A percentile compares a stretch with the other conserved stretches of the same genome.
Evolutionary conservation across 2,888 invertebrate genomes (phyloP).

Genomic region (Eristalinus aeneus): DNA sequence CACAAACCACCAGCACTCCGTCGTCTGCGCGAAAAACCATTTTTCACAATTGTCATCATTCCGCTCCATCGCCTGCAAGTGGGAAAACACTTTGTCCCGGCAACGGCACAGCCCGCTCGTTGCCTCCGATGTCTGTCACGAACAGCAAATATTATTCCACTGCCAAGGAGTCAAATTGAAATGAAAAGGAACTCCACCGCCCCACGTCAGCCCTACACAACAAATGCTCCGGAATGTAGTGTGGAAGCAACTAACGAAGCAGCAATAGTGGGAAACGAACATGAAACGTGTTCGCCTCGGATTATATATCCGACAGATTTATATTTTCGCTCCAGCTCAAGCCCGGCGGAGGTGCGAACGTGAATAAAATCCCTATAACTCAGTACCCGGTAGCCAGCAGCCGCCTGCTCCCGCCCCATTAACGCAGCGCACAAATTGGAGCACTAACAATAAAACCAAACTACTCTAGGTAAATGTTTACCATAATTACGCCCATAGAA

Average conservation of each 20-base stretch:
- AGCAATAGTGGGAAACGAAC: conserved; percentile 34
- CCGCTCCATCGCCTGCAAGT: conserved; percentile 44
- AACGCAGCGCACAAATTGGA: conserved; percentile 41
- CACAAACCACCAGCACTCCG: neutral
- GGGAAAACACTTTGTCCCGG: conserved; percentile 20
- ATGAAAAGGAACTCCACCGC: conserved; percentile 42
- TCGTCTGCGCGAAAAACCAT: conserved; percentile 32
- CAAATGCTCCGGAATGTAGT: conserved; percentile 3
- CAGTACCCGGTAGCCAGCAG: neutral
- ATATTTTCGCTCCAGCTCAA: conserved; percentile 19
- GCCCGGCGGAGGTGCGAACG: conserved; percentile 55
- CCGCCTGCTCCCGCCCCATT: neutral
- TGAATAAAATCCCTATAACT: conserved; percentile 64
- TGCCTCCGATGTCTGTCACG: conserved; percentile 57
- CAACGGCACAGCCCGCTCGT: conserved; percentile 21
- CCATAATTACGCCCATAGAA: conserved; percentile 65
- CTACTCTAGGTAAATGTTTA: conserved; percentile 65
- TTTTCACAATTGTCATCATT: conserved; percentile 65
- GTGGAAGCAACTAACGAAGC: conserved; percentile 54
- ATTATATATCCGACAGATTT: conserved; percentile 64
- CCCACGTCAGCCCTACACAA: neutral
- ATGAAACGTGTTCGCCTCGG: conserved; percentile 45
- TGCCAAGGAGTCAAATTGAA: conserved; percentile 64
- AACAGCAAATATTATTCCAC: conserved; percentile 69
- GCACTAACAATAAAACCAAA: conserved; percentile 50